phyloP scores from a whole-genome alignment of 2,797 vertebrate species.

The Hybognathus amarus region DNA sequence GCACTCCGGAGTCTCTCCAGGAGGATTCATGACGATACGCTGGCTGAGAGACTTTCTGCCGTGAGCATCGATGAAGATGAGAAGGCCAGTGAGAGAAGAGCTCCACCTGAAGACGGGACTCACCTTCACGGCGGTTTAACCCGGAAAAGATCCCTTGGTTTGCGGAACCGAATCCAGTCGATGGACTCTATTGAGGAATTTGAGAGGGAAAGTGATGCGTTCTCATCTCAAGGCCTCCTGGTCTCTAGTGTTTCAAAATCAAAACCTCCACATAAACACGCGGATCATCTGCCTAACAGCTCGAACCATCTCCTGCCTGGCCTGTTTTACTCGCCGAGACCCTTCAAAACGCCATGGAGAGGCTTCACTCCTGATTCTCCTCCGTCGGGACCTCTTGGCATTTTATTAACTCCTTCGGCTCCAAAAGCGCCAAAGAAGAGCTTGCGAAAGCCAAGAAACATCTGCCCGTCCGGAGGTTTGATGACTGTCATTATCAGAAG shows the following conservation, averaged over 20 bases:
- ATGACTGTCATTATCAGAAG: constrained; percentile 75
- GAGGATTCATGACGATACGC: constrained; percentile 39
- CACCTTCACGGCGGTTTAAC: constrained; percentile 5
- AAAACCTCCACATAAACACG: constrained; percentile 48
- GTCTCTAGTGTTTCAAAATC: constrained; percentile 61
- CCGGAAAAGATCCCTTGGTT: constrained; percentile 45
- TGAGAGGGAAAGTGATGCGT: constrained; percentile 61
- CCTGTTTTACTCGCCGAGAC: constrained; percentile 60
- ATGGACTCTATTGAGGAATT: constrained; percentile 77
- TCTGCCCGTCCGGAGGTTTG: constrained; percentile 59
- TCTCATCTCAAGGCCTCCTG: constrained; percentile 26
- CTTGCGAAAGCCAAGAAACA: constrained; percentile 5
- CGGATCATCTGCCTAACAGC: neutral
- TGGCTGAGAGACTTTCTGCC: constrained; percentile 20
- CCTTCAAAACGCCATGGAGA: constrained; percentile 52
- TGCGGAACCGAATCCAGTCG: constrained; percentile 60
- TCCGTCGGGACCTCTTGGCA: constrained; percentile 57
- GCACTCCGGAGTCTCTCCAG: constrained; percentile 65
- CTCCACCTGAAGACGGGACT: neutral
- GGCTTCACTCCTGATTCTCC: constrained; percentile 18
- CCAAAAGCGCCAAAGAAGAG: constrained; percentile 45
- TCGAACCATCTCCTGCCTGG: constrained; percentile 43
- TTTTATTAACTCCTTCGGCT: constrained; percentile 68
- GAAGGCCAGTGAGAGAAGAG: constrained; percentile 46
- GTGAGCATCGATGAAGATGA: constrained; percentile 17